A percentile compares a stretch with the other conserved stretches of the same genome.
Evolutionary conservation across 2,113 vertebrate genomes (phyloP).

Genomic region (Lamprotornis superbus): DNA sequence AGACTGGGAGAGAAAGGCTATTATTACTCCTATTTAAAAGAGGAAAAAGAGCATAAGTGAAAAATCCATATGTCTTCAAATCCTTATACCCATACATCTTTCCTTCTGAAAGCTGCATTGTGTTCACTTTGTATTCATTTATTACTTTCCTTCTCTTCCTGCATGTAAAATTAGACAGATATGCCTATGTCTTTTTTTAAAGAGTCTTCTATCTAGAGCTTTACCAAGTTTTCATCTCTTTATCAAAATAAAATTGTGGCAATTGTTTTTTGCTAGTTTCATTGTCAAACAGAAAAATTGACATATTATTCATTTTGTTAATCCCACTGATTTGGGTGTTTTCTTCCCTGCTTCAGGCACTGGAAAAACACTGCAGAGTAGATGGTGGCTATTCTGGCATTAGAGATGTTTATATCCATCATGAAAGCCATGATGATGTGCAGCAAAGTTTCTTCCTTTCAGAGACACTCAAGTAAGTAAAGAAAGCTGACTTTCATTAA

Average conservation of each 20-base stretch:
- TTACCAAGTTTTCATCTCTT: neutral
- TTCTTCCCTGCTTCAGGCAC: slow-evolving; percentile 73
- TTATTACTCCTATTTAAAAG: neutral
- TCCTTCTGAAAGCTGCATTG: neutral
- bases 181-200: neutral
- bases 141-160: neutral
- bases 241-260: neutral
- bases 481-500: neutral
- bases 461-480: slow-evolving; percentile 94
- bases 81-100: neutral
- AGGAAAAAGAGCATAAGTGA: neutral
- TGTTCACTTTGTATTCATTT: neutral
- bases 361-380: slow-evolving; percentile 90
- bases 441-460: slow-evolving; percentile 98
- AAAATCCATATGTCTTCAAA: neutral
- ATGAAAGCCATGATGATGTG: slow-evolving; percentile 88
- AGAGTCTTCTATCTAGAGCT: neutral
- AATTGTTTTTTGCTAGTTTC: neutral
- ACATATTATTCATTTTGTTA: neutral
- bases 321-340: neutral
- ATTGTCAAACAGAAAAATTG: neutral
- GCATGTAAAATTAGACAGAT: neutral
- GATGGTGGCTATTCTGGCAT: slow-evolving; percentile 92
- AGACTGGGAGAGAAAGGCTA: neutral
- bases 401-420: slow-evolving; percentile 86